These are phyloP conservation scores for Tapera naevia DNA, from an alignment of 2,797 vertebrate species.

Conservation along the genomic window DNA sequence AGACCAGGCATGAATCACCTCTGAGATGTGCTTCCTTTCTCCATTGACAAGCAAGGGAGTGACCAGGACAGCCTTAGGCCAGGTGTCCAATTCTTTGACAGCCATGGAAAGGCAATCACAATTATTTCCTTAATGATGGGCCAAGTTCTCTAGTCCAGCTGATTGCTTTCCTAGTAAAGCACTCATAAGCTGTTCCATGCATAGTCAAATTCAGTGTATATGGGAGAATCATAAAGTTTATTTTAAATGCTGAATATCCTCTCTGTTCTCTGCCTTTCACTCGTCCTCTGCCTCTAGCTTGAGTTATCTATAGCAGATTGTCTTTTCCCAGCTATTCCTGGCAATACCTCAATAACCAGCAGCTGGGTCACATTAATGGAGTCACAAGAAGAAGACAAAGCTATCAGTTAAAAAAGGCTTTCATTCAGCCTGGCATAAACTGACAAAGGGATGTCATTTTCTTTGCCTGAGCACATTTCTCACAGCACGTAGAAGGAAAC, in stretches of 20 bases:
- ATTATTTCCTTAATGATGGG: constrained; percentile 2
- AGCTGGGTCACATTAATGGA: constrained; percentile 34
- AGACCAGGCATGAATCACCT: background rate
- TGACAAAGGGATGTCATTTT: background rate
- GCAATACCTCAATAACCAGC: constrained; percentile 34
- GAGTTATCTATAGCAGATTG: constrained; percentile 28
- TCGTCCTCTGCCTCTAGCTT: background rate
- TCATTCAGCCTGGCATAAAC: background rate
- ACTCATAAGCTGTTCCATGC: background rate
- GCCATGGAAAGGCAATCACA: background rate
- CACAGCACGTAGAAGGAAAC: background rate
- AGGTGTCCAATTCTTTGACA: background rate
- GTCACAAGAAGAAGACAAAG: constrained; percentile 23
- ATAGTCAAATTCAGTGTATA: background rate
- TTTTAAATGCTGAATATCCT: constrained; percentile 28
- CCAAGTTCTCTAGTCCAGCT: background rate
- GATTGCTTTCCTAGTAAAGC: constrained; percentile 5
- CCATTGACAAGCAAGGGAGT: background rate
- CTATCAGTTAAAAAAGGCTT: constrained; percentile 38
- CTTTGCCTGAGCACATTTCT: constrained; percentile 20
- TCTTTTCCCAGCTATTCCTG: constrained; percentile 26
- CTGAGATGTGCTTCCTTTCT: background rate
- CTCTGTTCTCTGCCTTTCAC: constrained; percentile 34
- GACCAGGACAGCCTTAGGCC: background rate
- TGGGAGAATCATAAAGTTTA: background rate